Base-by-base conservation (phyloP, 2,888 invertebrate species). In the Chirona hameri region DNA sequence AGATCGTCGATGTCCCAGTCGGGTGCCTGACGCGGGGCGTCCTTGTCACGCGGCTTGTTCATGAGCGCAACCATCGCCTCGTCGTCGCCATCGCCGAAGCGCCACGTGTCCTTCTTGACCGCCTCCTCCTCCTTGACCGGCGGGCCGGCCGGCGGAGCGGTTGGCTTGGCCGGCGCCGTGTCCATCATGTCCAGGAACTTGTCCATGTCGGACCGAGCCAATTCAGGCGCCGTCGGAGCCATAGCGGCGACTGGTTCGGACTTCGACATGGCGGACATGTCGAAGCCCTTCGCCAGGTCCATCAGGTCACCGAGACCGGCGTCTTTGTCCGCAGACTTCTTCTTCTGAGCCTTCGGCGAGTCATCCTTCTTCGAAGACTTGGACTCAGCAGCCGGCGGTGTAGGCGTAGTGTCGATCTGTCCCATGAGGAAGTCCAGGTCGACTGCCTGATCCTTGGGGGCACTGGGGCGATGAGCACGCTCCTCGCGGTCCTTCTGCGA, bases 1-100 rank as follows among this genome's bases (percentile, higher is more conserved):
- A 72, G 72, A 14, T 72, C 72, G 21, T 72, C 72, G 31, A 72
- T 72, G 72, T 72, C 72, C 72, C 72, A 72, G 31, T 72, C 72
- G 7, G 72, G 31, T 3, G 72, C 39, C 72, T 72, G 72, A 5
- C 29, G 1, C 31, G 72, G 72, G 18, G 72, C 72, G 39, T 39
- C 39, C n/a, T 21, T 14, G 72, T 72, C 72, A 7, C 79, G 79
- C 48, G 29, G 18, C 48, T 48, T 79, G 48, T 79, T 79, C 79
- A 18, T 79, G n/a, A 79, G 79, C 27, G 46, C 52, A 9, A 18
- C n/a, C 79, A 79, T 79, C n/a, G 46, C n/a, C 52, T 79, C 79
- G 27, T 79, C 79, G 27, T 79, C 79, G 15, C 27, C 79, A 24
- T 79, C 79, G n/a, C 79, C 79, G n/a, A 48, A n/a, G 15, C 48